Base-by-base conservation (phyloP, 2,888 invertebrate species). In the Adelphocoris suturalis region DNA sequence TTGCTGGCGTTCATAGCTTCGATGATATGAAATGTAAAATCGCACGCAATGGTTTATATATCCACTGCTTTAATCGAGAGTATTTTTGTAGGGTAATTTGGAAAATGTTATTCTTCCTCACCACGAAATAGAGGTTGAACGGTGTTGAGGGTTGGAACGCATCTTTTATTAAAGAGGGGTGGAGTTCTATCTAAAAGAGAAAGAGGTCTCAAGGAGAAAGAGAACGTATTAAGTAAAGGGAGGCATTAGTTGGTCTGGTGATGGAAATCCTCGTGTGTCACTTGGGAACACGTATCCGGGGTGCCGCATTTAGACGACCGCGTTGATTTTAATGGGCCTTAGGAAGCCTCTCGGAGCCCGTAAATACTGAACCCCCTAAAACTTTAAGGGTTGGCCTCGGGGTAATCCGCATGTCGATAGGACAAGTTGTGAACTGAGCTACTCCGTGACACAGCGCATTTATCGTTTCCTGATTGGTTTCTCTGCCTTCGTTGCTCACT, bases 251-350 rank as follows among this genome's bases (percentile, higher is more conserved):
- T 27, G 9, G 23, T 68, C 68, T 23, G 68, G 68, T 68, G 68
- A 68, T 23, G 19, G 68, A 68, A 68, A 68, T 68, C 68, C 68
- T 61, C 68, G 23, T 68, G 23, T 23, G 68, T 68, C 68, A 68
- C 68, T 68, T 27, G 68, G 23, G 11, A 68, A 68, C 23, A 68
- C 68, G 68, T 68, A 68, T 68, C 23, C 19, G 9, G 61, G 61
- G 61, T 68, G 68, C 68, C 68, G 61, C 61, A 61, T 61, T 61
- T 61, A 68, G 68, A 68, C 23, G 23, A 68, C 68, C 68, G 68
- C 68, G 11, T 68, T 68, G 68, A 68, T 68, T 68, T 68, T 68
- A 68, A 68, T 68, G 68, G 68, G 68, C n/a, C 68, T 19, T 12
- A 68, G 23, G 68, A 68, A 68, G 23, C 68, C 27, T 23, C 68